A percentile compares a stretch with the other conserved stretches of the same genome.
phyloP scores from a whole-genome alignment of 2,113 vertebrate genomes.

The Pseudolaguvia tuberculata region DNA sequence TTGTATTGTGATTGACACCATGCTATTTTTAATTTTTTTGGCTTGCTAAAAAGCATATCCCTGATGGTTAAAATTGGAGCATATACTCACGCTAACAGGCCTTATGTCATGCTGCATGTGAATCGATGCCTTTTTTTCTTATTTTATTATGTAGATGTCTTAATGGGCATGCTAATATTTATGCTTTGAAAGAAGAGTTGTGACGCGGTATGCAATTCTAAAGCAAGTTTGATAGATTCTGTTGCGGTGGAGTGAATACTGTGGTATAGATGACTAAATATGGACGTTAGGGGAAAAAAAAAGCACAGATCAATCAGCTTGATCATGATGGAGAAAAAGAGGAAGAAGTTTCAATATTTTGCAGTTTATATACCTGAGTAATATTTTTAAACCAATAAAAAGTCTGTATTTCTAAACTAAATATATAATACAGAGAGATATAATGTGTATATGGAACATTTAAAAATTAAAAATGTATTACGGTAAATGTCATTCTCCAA shows the following conservation, averaged over 20 bases:
- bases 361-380: constrained; percentile 54
- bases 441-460: constrained; percentile 45
- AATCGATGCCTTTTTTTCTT: constrained; percentile 33
- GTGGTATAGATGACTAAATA: constrained; percentile 35
- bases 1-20: constrained; percentile 30
- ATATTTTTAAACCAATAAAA: constrained; percentile 59
- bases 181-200: constrained; percentile 34
- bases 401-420: constrained; percentile 47
- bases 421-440: constrained; percentile 36
- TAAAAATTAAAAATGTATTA: constrained; percentile 33
- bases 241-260: constrained; percentile 41
- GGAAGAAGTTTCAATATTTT: constrained; percentile 40
- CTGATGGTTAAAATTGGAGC: neutral
- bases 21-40: neutral
- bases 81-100: constrained; percentile 18
- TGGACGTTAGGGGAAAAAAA: constrained; percentile 9
- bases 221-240: constrained; percentile 47
- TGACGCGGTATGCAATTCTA: constrained; percentile 9
- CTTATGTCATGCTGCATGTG: constrained; percentile 41
- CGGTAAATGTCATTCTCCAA: constrained; percentile 24
- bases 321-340: constrained; percentile 5
- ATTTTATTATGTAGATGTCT: constrained; percentile 37
- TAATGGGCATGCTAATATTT: constrained; percentile 49
- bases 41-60: neutral
- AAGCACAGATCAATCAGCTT: constrained; percentile 48